phyloP scores from a whole-genome alignment of 1,140 invertebrate species.

The Lordiphosa collinella region DNA sequence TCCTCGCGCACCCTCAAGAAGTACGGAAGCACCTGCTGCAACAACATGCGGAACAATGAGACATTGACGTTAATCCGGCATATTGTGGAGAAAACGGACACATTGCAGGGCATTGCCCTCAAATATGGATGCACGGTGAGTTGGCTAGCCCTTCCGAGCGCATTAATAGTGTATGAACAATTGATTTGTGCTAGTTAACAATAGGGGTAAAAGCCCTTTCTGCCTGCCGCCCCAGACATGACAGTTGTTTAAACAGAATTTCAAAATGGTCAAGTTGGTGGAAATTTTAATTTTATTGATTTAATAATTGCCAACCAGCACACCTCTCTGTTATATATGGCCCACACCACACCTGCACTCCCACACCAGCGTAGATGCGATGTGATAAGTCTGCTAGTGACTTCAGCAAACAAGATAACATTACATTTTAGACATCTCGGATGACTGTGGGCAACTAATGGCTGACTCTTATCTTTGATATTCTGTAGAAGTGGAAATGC shows the following conservation, averaged over 20 bases:
- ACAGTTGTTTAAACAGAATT: slow-evolving; percentile 12
- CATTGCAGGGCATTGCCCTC: slow-evolving; percentile 94
- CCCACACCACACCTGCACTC: not conserved
- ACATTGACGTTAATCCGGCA: slow-evolving; percentile 89
- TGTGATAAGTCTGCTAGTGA: slow-evolving; percentile 16
- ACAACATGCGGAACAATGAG: slow-evolving; percentile 83
- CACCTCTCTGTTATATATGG: not conserved
- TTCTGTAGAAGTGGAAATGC: slow-evolving; percentile 15
- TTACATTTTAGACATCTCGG: slow-evolving; percentile 16
- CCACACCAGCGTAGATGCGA: not conserved
- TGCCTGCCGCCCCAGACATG: too few species aligned
- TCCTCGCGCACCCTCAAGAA: slow-evolving; percentile 90
- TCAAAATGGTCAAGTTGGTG: slow-evolving; percentile 29
- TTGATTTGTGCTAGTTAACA: slow-evolving; percentile 7
- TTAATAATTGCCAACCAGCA: slow-evolving; percentile 40
- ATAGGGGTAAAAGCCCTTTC: too few species aligned
- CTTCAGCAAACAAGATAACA: slow-evolving; percentile 33
- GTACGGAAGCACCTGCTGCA: slow-evolving; percentile 90
- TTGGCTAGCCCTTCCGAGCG: not conserved
- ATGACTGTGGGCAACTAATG: slow-evolving; percentile 11
- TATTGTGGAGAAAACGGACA: slow-evolving; percentile 88
- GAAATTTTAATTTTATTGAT: slow-evolving; percentile 52
- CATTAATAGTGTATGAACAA: not conserved
- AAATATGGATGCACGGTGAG: slow-evolving; percentile 95
- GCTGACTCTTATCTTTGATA: slow-evolving; percentile 26